Percentiles rank a stretch among this genome's conserved stretches.
Evolutionary conservation across 2,113 vertebrate species (phyloP).

Genomic region (Alexandromys fortis): DNA sequence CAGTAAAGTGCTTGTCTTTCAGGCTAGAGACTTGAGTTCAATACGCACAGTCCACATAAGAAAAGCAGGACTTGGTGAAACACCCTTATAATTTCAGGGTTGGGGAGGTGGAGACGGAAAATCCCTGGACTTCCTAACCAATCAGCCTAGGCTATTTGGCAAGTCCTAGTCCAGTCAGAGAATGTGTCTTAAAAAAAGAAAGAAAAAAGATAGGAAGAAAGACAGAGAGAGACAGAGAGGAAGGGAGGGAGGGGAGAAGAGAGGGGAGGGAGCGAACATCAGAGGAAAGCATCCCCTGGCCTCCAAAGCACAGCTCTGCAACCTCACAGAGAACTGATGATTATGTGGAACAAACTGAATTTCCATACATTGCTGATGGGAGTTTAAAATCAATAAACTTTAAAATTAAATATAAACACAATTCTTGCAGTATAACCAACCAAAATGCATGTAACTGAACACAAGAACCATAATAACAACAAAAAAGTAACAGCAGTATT

Average conservation of each 20-base stretch:
- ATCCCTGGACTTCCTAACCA: background rate
- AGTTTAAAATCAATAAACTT: background rate
- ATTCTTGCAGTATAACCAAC: background rate
- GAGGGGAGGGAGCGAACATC: background rate
- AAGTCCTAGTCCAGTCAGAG: background rate
- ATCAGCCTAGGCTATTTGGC: background rate
- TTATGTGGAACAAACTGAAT: background rate
- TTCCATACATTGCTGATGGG: background rate
- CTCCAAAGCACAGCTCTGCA: background rate
- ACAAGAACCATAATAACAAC: background rate
- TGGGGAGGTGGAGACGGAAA: background rate
- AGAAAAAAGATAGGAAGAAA: background rate
- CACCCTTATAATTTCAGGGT: background rate
- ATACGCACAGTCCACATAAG: background rate
- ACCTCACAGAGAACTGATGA: background rate
- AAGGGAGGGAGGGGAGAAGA: no score
- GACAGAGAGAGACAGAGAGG: no score
- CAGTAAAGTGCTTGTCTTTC: background rate
- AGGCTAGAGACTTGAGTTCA: background rate
- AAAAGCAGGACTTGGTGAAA: background rate
- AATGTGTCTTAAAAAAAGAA: background rate
- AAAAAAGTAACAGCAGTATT: background rate
- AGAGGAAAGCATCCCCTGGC: background rate
- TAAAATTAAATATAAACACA: slow-evolving; percentile 1
- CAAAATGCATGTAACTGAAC: background rate